A percentile compares a stretch with the other conserved stretches of the same genome.
Conservation (phyloP, 1,140 invertebrate species). For the Bombus vancouverensis region DNA sequence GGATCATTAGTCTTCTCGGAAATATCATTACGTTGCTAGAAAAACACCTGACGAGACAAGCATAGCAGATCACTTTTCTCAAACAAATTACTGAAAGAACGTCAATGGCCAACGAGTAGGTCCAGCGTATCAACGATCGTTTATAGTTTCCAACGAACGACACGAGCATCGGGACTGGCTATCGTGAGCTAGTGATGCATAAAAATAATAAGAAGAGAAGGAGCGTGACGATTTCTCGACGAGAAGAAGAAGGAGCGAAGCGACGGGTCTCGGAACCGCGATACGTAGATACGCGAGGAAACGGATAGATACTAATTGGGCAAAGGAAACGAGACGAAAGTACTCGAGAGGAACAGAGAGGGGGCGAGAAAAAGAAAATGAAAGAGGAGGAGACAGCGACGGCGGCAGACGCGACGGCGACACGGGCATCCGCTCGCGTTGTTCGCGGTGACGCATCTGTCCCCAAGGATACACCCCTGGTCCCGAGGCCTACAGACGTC, state of each 20-base stretch:
- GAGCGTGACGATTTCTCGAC: conserved; percentile 1
- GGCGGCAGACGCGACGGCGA: conserved; percentile 68
- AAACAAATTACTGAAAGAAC: neutral
- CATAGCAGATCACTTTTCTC: neutral
- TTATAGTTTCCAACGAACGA: neutral
- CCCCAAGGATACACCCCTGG: conserved; percentile 74
- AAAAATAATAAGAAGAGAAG: conserved; percentile 3
- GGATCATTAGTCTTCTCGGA: no score
- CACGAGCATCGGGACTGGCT: neutral
- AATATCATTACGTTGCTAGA: no score
- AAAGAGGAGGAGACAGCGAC: conserved; percentile 29
- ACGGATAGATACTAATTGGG: conserved; percentile 54
- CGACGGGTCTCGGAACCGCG: neutral
- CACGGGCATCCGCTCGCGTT: conserved; percentile 64
- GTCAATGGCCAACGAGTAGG: neutral
- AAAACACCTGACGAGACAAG: no score
- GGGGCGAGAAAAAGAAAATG: neutral
- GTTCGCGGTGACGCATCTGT: conserved; percentile 81
- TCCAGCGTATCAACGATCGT: neutral
- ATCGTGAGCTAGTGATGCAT: neutral
- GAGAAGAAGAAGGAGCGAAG: neutral
- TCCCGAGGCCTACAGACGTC: conserved; percentile 64
- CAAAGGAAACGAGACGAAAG: conserved; percentile 36
- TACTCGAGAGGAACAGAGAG: no score
- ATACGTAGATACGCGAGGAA: conserved; percentile 48